Conservation (phyloP, 1,140 invertebrate species). For the Patella vulgata region DNA sequence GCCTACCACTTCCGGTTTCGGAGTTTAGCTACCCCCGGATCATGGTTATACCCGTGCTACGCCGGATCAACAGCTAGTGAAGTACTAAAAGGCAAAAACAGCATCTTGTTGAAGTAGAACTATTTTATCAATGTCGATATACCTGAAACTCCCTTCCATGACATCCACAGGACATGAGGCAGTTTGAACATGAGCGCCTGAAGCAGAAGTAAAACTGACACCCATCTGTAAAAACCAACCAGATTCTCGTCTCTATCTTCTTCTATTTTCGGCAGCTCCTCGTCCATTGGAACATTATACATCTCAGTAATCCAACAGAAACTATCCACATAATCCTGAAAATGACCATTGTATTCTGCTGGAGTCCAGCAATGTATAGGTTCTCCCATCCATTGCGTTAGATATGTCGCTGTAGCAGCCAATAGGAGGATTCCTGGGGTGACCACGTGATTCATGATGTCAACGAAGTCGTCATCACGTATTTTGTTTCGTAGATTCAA, state of each 20-base stretch:
- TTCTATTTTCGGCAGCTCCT: neutral
- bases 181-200: constrained; percentile 1
- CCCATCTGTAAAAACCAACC: neutral
- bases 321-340: neutral
- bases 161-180: neutral
- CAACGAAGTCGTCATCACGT: too few species aligned
- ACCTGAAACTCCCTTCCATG: neutral
- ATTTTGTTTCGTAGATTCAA: too few species aligned
- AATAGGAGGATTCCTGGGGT: too few species aligned
- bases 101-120: too few species aligned
- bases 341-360: constrained; percentile 2
- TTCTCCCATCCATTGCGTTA: constrained; percentile 49
- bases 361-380: constrained; percentile 51
- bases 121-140: too few species aligned
- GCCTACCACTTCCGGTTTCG: too few species aligned
- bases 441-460: too few species aligned
- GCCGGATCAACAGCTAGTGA: too few species aligned
- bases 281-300: constrained; percentile 3
- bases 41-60: too few species aligned
- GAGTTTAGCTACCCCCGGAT: too few species aligned
- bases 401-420: too few species aligned
- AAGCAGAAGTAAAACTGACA: neutral
- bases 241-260: neutral
- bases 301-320: constrained; percentile 4
- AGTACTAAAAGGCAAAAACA: too few species aligned